Conservation (phyloP, 1,140 invertebrate genomes). For the Catajapyx aquilonaris region DNA sequence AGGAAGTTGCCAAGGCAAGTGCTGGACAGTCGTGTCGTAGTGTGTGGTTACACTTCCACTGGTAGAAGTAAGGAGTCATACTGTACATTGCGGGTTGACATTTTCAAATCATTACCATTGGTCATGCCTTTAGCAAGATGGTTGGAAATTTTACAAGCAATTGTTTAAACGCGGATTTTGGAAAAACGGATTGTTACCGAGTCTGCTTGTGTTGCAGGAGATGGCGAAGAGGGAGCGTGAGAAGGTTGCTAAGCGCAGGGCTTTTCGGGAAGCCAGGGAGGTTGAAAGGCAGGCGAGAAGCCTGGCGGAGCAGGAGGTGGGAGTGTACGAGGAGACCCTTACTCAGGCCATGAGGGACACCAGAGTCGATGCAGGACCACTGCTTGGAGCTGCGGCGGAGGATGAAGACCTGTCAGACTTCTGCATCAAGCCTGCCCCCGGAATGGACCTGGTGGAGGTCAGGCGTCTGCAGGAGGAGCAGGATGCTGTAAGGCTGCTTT, state of each 20-base stretch:
- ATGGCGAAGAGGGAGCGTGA: background rate
- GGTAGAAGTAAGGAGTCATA: no score
- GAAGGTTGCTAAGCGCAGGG: background rate
- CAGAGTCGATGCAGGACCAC: no score
- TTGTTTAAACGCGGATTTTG: no score
- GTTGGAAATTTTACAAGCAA: no score
- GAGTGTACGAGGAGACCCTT: background rate
- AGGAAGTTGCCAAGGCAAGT: slow-evolving; percentile 18
- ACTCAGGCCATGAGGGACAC: background rate
- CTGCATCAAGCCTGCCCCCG: slow-evolving; percentile 14
- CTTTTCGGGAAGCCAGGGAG: background rate
- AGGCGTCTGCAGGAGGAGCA: slow-evolving; percentile 33
- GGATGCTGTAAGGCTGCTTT: slow-evolving; percentile 37
- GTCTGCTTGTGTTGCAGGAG: no score
- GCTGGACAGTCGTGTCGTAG: no score
- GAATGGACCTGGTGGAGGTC: slow-evolving; percentile 17
- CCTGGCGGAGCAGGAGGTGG: background rate
- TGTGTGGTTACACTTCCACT: no score
- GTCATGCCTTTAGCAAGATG: no score
- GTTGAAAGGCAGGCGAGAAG: background rate
- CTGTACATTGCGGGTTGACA: no score
- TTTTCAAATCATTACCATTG: no score
- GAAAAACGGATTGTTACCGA: no score
- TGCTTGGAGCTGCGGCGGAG: no score
- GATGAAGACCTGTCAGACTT: slow-evolving; percentile 23